Base-by-base conservation (phyloP, 2,797 vertebrate genomes). In the Arnoldichthys spilopterus region DNA sequence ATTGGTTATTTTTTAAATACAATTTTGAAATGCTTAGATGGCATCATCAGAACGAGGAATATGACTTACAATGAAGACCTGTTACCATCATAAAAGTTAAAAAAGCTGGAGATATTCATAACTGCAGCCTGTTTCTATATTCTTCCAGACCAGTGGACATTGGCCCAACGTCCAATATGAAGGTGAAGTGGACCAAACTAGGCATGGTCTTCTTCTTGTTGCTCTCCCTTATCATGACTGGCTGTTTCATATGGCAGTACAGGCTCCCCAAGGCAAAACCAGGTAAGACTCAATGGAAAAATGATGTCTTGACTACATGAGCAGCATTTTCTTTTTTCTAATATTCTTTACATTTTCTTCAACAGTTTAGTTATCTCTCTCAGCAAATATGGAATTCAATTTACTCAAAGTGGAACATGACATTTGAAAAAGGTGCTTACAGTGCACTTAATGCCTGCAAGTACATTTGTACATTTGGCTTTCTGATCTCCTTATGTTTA, bases 241-340 rank as follows among this genome's bases (percentile, higher is more conserved):
- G 91, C 77, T 96, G 95, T 87, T 97, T 97, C 82, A 89, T 97
- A 51, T 97, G 96, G 96, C 96, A 98, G 87, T 97, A 96, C 70
- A 92, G 90, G 64, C 93, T 96, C 24, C 93, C 95, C 70, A 97
- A 96, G 81, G 58, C 88, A 40, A 81, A 83, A 51, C 81, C 76
- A 89, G 91, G 91, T 92, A 86, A 83, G 78, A 28, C 11, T 8
- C 28, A 9, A n/a, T 67, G 13, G 1, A 22, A 15, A 1, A 3
- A 12, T 22, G 12, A 40, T 40, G 37, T 11, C 8, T 0, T 20
- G 20, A 32, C 16, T 47, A n/a, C 16, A 43, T 16, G 11, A 32
- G 12, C 4, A 22, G 16, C 8, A 49, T 40, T 30, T 24, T 37
- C 16, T 45, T 11, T 40, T 40, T 37, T 40, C 12, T 37, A 24